phyloP scores from a whole-genome alignment of 2,113 vertebrate species.

The Lagenorhynchus albirostris region DNA sequence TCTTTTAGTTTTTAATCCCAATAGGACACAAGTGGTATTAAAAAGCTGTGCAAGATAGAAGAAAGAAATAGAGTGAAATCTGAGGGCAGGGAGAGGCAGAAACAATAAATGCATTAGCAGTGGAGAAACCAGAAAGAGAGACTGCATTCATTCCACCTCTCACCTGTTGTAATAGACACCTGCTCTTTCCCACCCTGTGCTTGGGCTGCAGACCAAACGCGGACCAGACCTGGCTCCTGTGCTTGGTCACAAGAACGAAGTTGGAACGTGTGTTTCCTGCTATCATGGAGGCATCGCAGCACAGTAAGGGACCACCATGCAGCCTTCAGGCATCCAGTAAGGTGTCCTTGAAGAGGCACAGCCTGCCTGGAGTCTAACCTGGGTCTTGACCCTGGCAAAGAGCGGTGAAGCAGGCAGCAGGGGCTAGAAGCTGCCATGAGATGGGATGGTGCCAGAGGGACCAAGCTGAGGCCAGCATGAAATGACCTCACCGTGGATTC shows the following conservation, averaged over 20 bases:
- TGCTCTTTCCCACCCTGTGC: background rate
- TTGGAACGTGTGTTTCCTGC: rapidly evolving
- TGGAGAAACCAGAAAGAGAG: background rate
- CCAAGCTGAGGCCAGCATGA: no score
- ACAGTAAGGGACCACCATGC: rapidly evolving
- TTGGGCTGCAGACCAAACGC: rapidly evolving
- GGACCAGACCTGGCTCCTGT: background rate
- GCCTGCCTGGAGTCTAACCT: background rate
- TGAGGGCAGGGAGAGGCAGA: background rate
- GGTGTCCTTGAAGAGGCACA: background rate
- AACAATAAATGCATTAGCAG: background rate
- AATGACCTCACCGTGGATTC: background rate
- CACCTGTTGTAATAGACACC: background rate
- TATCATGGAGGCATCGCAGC: rapidly evolving
- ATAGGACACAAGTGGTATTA: background rate
- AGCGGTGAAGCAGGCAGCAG: background rate
- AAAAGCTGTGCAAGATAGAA: background rate
- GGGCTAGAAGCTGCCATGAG: background rate
- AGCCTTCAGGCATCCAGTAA: rapidly evolving
- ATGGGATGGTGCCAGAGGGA: background rate
- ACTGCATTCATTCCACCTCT: rapidly evolving
- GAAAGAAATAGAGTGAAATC: background rate
- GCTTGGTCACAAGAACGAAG: rapidly evolving
- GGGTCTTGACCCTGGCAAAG: background rate
- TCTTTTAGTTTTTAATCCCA: constrained; percentile 3